Conservation (phyloP, 1,140 invertebrate species). For the Meloidogyne chitwoodi region DNA sequence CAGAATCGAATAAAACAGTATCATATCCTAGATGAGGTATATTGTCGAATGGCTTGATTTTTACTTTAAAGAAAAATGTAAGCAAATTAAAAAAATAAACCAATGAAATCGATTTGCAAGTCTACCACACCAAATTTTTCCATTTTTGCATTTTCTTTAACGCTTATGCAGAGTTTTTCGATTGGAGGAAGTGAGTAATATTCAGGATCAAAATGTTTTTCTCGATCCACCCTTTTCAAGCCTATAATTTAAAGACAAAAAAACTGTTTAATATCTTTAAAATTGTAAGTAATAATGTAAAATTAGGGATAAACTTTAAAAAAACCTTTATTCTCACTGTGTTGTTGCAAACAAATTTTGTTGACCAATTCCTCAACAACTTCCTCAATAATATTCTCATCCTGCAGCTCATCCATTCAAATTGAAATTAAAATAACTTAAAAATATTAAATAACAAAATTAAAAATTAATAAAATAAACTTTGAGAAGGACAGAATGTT, state of each 20-base stretch:
- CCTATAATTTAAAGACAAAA: neutral
- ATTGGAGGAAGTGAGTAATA: slow-evolving; percentile 33
- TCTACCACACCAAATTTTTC: slow-evolving; percentile 42
- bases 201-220: slow-evolving; percentile 31
- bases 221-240: neutral
- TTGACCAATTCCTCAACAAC: neutral
- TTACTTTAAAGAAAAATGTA: slow-evolving; percentile 27
- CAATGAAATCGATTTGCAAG: slow-evolving; percentile 37
- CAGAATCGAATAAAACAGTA: slow-evolving; percentile 39
- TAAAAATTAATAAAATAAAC: neutral
- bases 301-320: no score
- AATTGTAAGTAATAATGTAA: no score
- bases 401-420: neutral
- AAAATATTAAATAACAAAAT: no score
- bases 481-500: neutral
- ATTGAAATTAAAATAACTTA: neutral
- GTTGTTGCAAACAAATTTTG: neutral
- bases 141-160: slow-evolving; percentile 20
- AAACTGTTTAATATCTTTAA: no score
- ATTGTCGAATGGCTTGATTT: slow-evolving; percentile 25
- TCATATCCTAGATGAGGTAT: slow-evolving; percentile 37
- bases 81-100: slow-evolving; percentile 18
- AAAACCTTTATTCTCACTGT: neutral
- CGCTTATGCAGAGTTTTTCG: slow-evolving; percentile 34
- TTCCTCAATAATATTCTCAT: neutral